phyloP scores from a whole-genome alignment of 2,888 invertebrate genomes.

The Ellobium chinense region DNA sequence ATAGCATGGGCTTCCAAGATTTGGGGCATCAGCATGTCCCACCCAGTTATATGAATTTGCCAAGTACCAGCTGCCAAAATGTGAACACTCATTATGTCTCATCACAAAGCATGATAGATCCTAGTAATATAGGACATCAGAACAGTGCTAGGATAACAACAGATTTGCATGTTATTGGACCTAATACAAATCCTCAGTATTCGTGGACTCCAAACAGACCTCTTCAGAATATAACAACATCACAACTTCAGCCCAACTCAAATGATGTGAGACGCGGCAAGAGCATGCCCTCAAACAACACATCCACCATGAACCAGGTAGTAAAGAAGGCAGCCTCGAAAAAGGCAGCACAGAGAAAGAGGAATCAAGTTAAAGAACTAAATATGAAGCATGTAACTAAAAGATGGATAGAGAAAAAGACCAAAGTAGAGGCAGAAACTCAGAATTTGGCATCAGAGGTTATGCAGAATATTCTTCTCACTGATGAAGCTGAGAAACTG shows the following conservation, averaged over 20 bases:
- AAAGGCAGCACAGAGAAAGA: background rate
- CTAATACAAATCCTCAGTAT: background rate
- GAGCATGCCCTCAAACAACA: background rate
- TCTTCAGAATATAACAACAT: background rate
- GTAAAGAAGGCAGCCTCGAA: background rate
- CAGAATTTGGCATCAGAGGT: constrained; percentile 36
- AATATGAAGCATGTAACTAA: constrained; percentile 31
- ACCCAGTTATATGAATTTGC: constrained; percentile 8
- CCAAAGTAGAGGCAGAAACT: constrained; percentile 32
- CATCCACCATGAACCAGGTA: background rate
- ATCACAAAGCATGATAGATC: constrained; percentile 1
- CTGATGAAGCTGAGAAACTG: constrained; percentile 37
- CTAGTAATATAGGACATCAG: background rate
- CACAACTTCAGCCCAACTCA: background rate
- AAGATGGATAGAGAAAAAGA: constrained; percentile 27
- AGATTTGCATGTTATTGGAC: background rate
- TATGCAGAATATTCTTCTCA: constrained; percentile 16
- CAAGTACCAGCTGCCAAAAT: constrained; percentile 6
- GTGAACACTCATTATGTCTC: background rate
- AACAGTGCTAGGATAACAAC: background rate
- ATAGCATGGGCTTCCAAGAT: background rate
- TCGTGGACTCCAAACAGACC: background rate
- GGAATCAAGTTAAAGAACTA: constrained; percentile 1
- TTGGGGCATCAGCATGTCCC: background rate
- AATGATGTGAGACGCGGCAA: background rate